Conservation (phyloP, 1,140 invertebrate genomes). For the silkworm (Bombyx mori) region ASM3026992v2 NC_085118.1:8076001-8076500, state of each 20-base stretch:
- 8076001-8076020: too few species aligned
- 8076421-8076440: too few species aligned
- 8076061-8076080: background rate
- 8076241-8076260: constrained; percentile 56
- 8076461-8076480: too few species aligned
- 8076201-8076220: constrained; percentile 28
- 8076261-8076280: constrained; percentile 28
- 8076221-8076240: constrained; percentile 27
- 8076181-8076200: constrained; percentile 50
- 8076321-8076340: constrained; percentile 21
- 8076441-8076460: too few species aligned
- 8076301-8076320: constrained; percentile 47
- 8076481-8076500: too few species aligned
- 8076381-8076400: too few species aligned
- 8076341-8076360: constrained; percentile 15
- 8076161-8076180: constrained; percentile 47
- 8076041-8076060: background rate
- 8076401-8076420: too few species aligned
- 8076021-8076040: background rate
- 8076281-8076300: constrained; percentile 38
- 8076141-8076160: constrained; percentile 32
- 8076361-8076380: background rate
- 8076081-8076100: background rate
- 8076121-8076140: constrained; percentile 12
- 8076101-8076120: constrained; percentile 2